These are phyloP conservation scores for Apamea crenata DNA, from an alignment of 2,888 invertebrate species.

Conservation along the genomic window DNA sequence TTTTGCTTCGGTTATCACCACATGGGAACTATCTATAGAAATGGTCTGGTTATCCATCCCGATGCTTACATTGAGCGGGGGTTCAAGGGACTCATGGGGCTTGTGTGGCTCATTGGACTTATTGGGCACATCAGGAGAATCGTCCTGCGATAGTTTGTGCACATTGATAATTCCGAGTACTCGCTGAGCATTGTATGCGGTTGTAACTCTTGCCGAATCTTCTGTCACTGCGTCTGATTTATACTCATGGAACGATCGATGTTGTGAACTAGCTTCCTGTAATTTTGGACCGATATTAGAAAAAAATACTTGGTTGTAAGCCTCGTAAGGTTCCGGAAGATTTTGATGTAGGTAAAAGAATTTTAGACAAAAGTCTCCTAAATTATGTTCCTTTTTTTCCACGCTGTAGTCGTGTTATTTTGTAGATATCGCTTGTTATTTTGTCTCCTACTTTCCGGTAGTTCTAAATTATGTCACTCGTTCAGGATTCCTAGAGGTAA, in stretches of 20 bases:
- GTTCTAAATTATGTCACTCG: neutral
- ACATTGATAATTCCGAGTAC: too few species aligned
- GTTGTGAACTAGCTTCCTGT: neutral
- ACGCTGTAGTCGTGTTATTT: rapidly evolving
- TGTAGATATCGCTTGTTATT: neutral
- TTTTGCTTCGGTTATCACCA: neutral
- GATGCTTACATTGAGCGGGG: too few species aligned
- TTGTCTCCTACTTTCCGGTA: neutral
- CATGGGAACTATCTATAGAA: neutral
- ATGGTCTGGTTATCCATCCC: neutral
- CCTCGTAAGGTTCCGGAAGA: too few species aligned
- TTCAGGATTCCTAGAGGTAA: neutral
- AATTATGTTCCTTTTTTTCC: neutral
- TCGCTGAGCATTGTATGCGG: neutral
- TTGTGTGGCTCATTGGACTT: neutral
- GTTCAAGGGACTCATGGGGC: too few species aligned
- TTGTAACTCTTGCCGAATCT: neutral
- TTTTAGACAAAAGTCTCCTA: neutral
- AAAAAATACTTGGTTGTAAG: neutral
- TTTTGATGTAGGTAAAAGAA: neutral
- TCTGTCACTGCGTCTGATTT: neutral
- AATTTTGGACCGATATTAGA: neutral
- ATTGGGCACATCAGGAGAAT: neutral
- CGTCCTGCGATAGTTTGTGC: too few species aligned
- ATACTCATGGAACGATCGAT: neutral